A percentile compares a stretch with the other conserved stretches of the same genome.
phyloP scores from a whole-genome alignment of 2,888 invertebrate genomes.

The Macrophya alboannulata region DNA sequence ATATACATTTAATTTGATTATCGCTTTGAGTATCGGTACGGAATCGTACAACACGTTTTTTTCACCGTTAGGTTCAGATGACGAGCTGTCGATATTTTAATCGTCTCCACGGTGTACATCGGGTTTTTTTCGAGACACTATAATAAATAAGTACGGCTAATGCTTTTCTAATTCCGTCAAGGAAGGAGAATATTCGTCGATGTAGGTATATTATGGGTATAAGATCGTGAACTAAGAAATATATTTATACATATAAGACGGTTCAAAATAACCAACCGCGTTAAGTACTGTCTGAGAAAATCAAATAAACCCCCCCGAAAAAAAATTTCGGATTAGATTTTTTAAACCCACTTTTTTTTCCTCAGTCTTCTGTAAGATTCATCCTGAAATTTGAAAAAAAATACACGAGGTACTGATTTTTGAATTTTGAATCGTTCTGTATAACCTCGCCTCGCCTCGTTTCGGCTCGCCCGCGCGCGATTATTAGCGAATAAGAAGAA shows the following conservation, averaged over 20 bases:
- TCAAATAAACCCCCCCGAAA: too few species aligned
- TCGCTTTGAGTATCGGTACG: background rate
- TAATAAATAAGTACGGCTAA: too few species aligned
- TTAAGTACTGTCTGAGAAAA: too few species aligned
- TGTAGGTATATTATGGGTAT: too few species aligned
- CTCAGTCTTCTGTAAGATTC: background rate
- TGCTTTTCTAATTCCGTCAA: too few species aligned
- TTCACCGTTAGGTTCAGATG: background rate
- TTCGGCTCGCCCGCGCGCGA: constrained; percentile 1
- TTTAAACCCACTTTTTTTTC: background rate
- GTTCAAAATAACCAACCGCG: too few species aligned
- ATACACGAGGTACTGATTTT: background rate
- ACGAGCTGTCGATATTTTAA: background rate
- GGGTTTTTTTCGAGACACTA: too few species aligned
- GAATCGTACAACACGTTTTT: background rate
- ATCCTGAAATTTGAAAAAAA: too few species aligned
- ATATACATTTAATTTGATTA: too few species aligned
- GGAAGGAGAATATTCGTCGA: too few species aligned
- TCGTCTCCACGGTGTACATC: background rate
- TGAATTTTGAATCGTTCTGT: constrained; percentile 13
- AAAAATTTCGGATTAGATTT: background rate
- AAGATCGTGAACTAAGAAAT: too few species aligned
- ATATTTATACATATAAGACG: too few species aligned
- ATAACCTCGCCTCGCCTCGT: background rate
- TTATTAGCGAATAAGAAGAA: constrained; percentile 27